Percentiles rank a stretch among this genome's conserved stretches.
phyloP scores from a whole-genome alignment of 2,113 vertebrate genomes.

The Rhynchopsitta pachyrhyncha region DNA sequence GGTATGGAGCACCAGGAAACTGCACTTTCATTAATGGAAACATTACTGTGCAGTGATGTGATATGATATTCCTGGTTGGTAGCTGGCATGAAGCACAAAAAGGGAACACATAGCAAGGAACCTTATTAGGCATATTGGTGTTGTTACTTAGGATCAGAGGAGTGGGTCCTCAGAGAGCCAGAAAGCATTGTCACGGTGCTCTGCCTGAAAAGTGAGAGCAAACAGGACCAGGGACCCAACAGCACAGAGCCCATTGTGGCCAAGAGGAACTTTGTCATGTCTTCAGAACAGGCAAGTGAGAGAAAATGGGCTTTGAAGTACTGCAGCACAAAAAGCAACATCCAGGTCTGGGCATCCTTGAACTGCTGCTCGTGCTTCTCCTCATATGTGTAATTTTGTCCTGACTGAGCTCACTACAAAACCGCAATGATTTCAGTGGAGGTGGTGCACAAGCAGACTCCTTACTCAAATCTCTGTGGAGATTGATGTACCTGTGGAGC shows the following conservation, averaged over 20 bases:
- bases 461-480: neutral
- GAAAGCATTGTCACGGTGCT: neutral
- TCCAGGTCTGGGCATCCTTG: neutral
- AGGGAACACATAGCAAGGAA: neutral
- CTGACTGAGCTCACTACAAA: neutral
- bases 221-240: rapidly evolving
- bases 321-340: neutral
- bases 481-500: neutral
- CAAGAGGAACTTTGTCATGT: neutral
- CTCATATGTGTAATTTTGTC: neutral
- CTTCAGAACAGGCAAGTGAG: neutral
- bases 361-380: neutral
- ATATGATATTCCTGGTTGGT: neutral
- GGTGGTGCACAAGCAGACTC: neutral
- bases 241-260: rapidly evolving
- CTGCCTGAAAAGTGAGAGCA: neutral
- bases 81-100: neutral
- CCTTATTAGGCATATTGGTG: neutral
- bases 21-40: neutral
- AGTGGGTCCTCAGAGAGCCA: neutral
- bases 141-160: neutral
- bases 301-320: neutral
- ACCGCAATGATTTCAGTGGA: neutral
- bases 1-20: slow-evolving; percentile 4
- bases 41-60: neutral